Base-by-base conservation (phyloP, 2,888 invertebrate genomes). In the Sycophila texana region DNA sequence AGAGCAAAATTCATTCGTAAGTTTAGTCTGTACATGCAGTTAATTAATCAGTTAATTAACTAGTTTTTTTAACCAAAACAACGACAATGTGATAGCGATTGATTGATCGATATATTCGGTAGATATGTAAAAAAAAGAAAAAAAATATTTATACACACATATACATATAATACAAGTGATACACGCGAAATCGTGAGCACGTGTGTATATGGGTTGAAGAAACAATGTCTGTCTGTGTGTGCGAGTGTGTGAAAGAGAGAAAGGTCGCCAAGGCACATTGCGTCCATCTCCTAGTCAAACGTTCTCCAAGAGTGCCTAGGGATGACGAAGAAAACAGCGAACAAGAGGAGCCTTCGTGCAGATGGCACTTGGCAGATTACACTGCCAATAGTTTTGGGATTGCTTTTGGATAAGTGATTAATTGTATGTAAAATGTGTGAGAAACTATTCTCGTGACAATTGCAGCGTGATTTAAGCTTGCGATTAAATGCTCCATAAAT, bases 61-160 rank as follows among this genome's bases (percentile, higher is more conserved):
- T 7, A 53, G 53, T 3, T 4, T 39, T 39, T 61, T 77, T 77
- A 77, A 75, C 74, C 74, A 76, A 76, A 80, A 80, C 73, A 80
- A 80, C 80, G 73, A 76, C 73, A 55, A 76, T 80, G 76, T 76
- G 76, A 76, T 80, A 80, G 73, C 73, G 73, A 80, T 76, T 76
- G 68, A 75, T 76, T 72, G 53, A 80, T 75, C 61, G 53, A 65
- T 39, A 13, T 57, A 74, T 57, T 74, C 39, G 26, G 47, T 78
- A 77, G 65, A 18, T 74, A 63, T 68, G 68, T 67, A 51, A 39
- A 70, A 78, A 78, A 73, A 70, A 71, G 39, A 39, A 26, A 39
- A 39, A 39, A 39, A 39, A 39, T 39, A 39, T 39, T 39, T 39
- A 39, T 7, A 39, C 39, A 7, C 4, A 4, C 30, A 2, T 30